Base-by-base conservation (phyloP, 2,113 vertebrate genomes). In the Embiotoca jacksoni region DNA sequence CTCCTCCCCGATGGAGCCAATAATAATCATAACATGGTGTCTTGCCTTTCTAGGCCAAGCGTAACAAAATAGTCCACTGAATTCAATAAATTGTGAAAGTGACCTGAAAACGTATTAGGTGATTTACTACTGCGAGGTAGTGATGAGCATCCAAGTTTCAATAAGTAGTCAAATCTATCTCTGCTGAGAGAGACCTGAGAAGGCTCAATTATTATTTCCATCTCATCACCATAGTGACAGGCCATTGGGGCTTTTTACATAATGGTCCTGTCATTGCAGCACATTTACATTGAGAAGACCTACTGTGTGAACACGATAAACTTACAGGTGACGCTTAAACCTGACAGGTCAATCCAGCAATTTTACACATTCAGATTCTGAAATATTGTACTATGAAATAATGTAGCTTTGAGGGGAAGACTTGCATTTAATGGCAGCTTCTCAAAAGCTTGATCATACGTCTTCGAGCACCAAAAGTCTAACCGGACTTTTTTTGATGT, bases 401-500 rank as follows among this genome's bases (percentile, higher is more conserved):
- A 72, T 65, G 32, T 2, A 56, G 4, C 3, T 6, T 33, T 4
- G 3, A 14, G 53, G 46, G 57, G 13, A 68, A 11, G 8, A 16
- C 32, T 33, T 33, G 37, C 9, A 61, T 66, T 64, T 54, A 31
- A 67, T 37, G 33, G 14, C 54, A 55, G 33, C 47, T 50, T 61
- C 59, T 56, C 39, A 60, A 64, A 72, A 33, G 62, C 41, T 70
- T 71, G 52, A 75, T 80, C 36, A 56, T 65, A 52, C 57, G 32
- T 83, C 63, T 72, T 56, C 52, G 54, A 65, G 74, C 33, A 46
- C 16, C 30, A 7, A 47, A 23, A 7, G 66, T 35, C 61, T 67
- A 63, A 60, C 76, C 76, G 69, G 37, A 49, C 74, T 80, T 52
- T 76, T 68, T 80, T 69, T 70, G 75, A 78, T 78, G 78, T 67